Conservation (phyloP, 1,140 invertebrate genomes). For the Pachypsylla venusta region DNA sequence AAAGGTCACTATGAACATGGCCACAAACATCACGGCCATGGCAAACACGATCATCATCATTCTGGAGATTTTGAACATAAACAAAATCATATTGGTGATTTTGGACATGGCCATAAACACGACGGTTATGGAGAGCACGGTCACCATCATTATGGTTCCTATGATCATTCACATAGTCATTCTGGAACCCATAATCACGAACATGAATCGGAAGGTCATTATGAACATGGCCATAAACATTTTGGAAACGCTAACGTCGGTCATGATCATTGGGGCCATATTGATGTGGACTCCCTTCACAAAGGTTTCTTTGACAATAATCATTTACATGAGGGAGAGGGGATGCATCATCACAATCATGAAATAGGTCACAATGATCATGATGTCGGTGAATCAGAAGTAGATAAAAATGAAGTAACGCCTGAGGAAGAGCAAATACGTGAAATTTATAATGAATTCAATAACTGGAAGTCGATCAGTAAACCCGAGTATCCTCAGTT, state of each 20-base stretch:
- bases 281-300: conserved; percentile 11
- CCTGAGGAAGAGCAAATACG: neutral
- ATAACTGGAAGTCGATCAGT: neutral
- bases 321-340: neutral
- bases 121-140: neutral
- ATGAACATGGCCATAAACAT: neutral
- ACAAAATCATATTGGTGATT: neutral
- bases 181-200: neutral
- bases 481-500: neutral
- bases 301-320: neutral
- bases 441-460: neutral
- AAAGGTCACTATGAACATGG: neutral
- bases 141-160: neutral
- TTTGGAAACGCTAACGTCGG: neutral
- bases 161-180: conserved; percentile 15
- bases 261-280: conserved; percentile 8
- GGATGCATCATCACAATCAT: neutral
- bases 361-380: neutral
- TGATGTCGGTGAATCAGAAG: too few species aligned
- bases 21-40: neutral
- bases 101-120: conserved; percentile 8
- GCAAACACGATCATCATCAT: neutral
- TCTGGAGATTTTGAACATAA: conserved; percentile 11
- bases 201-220: neutral
- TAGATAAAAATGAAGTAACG: too few species aligned